These are phyloP conservation scores for Ciconia stormi DNA, from an alignment of 2,113 vertebrate genomes.

Conservation along the genomic window DNA sequence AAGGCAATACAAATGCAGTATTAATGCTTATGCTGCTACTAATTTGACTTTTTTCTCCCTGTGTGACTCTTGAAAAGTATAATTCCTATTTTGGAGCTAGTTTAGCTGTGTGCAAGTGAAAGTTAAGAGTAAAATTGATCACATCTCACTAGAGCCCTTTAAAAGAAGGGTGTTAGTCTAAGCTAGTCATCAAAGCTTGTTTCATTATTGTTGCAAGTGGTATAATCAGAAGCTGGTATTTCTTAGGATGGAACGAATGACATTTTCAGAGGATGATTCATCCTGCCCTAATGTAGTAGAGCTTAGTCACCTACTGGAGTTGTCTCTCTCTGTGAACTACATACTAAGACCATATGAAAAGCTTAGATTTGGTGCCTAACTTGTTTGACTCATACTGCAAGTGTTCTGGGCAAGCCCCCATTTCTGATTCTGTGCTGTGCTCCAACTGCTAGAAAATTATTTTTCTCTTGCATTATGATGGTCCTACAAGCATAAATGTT, in stretches of 20 bases:
- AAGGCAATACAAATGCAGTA: background rate
- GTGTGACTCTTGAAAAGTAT: background rate
- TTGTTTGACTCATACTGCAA: background rate
- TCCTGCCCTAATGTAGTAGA: background rate
- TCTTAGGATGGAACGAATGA: conserved; percentile 12
- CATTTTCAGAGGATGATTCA: conserved; percentile 42
- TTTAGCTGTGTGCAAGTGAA: background rate
- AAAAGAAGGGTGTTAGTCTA: background rate
- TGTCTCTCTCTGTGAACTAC: background rate
- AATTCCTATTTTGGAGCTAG: background rate
- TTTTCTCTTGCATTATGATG: background rate
- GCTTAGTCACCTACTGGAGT: conserved; percentile 12
- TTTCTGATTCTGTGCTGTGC: background rate
- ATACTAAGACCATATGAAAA: background rate
- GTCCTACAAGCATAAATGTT: background rate
- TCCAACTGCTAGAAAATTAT: background rate
- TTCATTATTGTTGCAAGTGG: background rate
- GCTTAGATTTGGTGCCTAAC: background rate
- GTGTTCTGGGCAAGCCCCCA: background rate
- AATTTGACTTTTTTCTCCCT: background rate
- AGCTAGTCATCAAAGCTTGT: background rate
- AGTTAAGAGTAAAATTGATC: background rate
- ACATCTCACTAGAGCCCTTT: background rate
- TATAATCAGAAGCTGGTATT: background rate
- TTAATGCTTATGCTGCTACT: background rate